A percentile compares a stretch with the other conserved stretches of the same genome.
Conservation (phyloP, 92 coral and sea anemone genomes). For the Heteractis magnifica region DNA sequence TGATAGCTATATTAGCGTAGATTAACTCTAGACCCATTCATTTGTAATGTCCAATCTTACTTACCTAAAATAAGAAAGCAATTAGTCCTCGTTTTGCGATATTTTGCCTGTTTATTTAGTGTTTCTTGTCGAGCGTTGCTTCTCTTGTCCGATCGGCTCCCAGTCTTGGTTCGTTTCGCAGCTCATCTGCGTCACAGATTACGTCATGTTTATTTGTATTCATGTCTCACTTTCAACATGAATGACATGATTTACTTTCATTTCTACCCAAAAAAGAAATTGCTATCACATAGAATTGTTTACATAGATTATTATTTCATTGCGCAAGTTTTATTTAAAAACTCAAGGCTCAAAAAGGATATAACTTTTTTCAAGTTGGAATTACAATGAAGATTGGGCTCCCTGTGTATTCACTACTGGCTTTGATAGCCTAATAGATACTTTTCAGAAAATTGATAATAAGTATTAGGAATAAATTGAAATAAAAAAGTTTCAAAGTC, state of each 20-base stretch:
- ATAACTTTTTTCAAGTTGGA: background rate
- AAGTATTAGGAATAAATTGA: background rate
- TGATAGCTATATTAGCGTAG: too few relatives aligned
- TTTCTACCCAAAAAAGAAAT: background rate
- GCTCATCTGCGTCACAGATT: conserved; percentile 2
- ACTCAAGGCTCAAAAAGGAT: too few relatives aligned
- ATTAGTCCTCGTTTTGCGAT: background rate
- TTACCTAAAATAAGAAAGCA: background rate
- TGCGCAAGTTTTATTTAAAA: too few relatives aligned
- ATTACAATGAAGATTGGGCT: background rate
- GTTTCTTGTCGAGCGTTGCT: background rate
- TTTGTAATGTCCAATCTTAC: background rate
- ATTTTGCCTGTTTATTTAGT: background rate
- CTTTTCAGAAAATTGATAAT: background rate
- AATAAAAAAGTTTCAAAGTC: background rate
- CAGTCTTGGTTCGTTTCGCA: background rate
- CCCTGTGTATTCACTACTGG: background rate
- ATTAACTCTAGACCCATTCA: background rate
- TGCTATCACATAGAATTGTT: too few relatives aligned
- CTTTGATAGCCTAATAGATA: background rate
- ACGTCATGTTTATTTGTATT: background rate
- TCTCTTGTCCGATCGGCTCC: background rate
- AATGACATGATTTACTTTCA: background rate
- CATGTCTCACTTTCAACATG: too few relatives aligned
- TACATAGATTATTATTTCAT: too few relatives aligned